phyloP scores from a whole-genome alignment of 1,140 invertebrate genomes.

The Archivesica marissinica region DNA sequence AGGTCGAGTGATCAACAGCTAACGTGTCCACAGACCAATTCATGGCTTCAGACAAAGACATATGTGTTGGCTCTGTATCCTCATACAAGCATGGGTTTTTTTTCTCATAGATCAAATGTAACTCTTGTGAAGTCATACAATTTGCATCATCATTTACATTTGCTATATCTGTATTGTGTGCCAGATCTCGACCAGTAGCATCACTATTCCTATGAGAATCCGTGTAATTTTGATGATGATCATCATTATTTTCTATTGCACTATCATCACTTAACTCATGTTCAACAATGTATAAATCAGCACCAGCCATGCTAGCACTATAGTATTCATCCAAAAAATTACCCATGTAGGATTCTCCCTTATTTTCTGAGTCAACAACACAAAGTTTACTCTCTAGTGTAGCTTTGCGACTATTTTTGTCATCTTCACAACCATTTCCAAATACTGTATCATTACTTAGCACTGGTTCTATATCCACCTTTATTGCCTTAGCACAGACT shows the following conservation, averaged over 20 bases:
- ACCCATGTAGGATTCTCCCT: background rate
- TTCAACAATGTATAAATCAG: background rate
- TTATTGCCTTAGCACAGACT: too few relatives aligned
- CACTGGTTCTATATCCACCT: too few relatives aligned
- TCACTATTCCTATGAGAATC: background rate
- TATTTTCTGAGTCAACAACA: slow-evolving; percentile 10
- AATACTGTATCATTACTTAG: background rate
- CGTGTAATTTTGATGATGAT: background rate
- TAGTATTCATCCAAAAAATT: background rate
- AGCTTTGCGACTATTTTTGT: slow-evolving; percentile 27
- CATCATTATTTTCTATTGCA: slow-evolving; percentile 36
- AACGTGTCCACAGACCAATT: background rate
- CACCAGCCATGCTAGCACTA: background rate
- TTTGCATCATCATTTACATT: background rate
- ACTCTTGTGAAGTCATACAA: background rate
- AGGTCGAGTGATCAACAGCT: background rate
- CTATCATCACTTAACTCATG: slow-evolving; percentile 35
- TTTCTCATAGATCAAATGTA: slow-evolving; percentile 41
- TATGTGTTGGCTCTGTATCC: slow-evolving; percentile 51
- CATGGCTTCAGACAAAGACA: slow-evolving; percentile 37
- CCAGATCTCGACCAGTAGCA: background rate
- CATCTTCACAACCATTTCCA: background rate
- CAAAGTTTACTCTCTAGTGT: slow-evolving; percentile 15
- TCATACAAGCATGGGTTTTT: slow-evolving; percentile 37
- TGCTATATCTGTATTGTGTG: background rate